Evolutionary conservation across 2,113 vertebrate genomes (phyloP).

Genomic region (Rhinichthys klamathensis): DNA sequence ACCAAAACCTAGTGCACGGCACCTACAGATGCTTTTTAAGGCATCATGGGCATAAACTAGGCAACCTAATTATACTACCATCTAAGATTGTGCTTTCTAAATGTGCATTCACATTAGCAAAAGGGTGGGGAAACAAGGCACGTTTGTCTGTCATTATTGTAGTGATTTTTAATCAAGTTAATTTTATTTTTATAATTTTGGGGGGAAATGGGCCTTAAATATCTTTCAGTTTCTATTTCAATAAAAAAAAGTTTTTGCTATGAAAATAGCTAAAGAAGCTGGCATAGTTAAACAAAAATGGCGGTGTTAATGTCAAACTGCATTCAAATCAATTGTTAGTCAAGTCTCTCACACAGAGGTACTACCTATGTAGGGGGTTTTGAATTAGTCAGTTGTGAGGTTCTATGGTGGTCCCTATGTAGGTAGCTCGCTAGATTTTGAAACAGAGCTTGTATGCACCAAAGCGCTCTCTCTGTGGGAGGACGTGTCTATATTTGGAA

Average conservation of each 20-base stretch:
- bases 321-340: background rate
- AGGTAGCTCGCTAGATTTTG: background rate
- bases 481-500: slow-evolving; percentile 45
- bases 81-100: background rate
- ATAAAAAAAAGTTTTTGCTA: no score
- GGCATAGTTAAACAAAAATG: no score
- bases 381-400: background rate
- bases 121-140: background rate
- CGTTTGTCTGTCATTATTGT: background rate
- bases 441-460: background rate
- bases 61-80: background rate
- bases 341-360: background rate
- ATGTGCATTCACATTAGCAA: background rate
- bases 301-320: no score
- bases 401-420: background rate
- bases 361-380: background rate
- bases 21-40: background rate
- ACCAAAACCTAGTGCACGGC: background rate
- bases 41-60: background rate
- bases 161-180: background rate
- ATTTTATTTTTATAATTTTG: background rate
- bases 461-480: slow-evolving; percentile 23
- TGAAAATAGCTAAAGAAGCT: no score
- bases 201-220: background rate
- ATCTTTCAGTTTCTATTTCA: no score